Evolutionary conservation across 2,113 vertebrate species (phyloP).

Genomic region (Scolopax mira): DNA sequence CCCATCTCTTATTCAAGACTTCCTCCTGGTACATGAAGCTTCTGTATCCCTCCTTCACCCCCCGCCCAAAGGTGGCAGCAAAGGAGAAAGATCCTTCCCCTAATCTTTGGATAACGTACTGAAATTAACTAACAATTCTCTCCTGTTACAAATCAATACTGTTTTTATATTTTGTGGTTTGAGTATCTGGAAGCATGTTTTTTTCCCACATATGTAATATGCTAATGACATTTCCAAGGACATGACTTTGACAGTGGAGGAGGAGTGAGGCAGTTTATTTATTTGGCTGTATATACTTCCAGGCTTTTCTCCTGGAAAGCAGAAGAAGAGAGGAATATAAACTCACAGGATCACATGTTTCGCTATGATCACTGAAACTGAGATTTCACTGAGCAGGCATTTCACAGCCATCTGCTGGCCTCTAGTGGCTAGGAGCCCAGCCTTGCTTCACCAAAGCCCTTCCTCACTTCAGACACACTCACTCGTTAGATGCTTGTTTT

Average conservation of each 20-base stretch:
- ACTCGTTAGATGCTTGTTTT: neutral
- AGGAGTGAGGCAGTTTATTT: neutral
- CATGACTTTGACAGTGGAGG: neutral
- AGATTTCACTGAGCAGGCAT: neutral
- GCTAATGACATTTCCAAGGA: neutral
- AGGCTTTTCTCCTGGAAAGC: neutral
- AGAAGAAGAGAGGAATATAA: neutral
- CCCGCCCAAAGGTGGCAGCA: neutral
- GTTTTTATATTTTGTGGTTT: neutral
- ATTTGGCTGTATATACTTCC: neutral
- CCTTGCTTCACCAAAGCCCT: neutral
- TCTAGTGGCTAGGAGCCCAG: constrained; percentile 21
- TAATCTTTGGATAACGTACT: neutral
- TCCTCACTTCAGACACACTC: neutral
- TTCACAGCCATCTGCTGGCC: constrained; percentile 48
- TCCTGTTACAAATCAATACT: neutral
- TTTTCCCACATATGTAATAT: neutral
- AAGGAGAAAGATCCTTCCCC: neutral
- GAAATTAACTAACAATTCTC: neutral
- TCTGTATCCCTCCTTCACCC: neutral
- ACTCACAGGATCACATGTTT: neutral
- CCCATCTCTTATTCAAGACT: neutral
- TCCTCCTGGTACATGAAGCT: neutral
- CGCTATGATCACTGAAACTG: neutral
- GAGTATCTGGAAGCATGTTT: neutral